Percentiles rank a stretch among this genome's conserved stretches.
These are phyloP conservation scores for Drosophila ficusphila DNA, from an alignment of 1,140 invertebrate genomes.

Conservation along the genomic window DNA sequence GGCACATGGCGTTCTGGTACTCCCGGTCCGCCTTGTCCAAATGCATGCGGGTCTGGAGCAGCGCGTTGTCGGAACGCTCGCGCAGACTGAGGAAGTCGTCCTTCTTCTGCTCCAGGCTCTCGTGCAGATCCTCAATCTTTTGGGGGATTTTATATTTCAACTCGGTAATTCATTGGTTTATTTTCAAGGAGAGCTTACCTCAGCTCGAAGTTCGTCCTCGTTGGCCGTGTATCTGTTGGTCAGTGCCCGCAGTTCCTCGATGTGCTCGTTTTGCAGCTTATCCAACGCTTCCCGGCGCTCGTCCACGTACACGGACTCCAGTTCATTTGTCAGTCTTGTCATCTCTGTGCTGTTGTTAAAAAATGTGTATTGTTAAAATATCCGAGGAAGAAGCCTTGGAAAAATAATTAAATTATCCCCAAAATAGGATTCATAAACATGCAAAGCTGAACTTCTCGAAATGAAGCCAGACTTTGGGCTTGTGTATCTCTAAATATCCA, in stretches of 20 bases:
- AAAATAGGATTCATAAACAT: too few species aligned
- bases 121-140: slow-evolving; percentile 86
- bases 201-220: slow-evolving; percentile 85
- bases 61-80: slow-evolving; percentile 73
- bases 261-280: slow-evolving; percentile 84
- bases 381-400: too few species aligned
- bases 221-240: slow-evolving; percentile 86
- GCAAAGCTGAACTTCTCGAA: too few species aligned
- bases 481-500: too few species aligned
- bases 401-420: not conserved
- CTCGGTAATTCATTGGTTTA: too few species aligned
- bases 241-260: slow-evolving; percentile 85
- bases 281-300: slow-evolving; percentile 86
- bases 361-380: too few species aligned
- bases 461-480: too few species aligned
- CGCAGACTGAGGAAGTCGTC: slow-evolving; percentile 78
- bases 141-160: slow-evolving; percentile 45
- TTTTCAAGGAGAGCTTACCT: slow-evolving; percentile 77
- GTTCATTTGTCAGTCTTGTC: slow-evolving; percentile 86
- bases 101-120: slow-evolving; percentile 86
- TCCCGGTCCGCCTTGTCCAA: slow-evolving; percentile 82
- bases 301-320: slow-evolving; percentile 86
- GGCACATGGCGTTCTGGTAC: slow-evolving; percentile 86
- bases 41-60: slow-evolving; percentile 83
- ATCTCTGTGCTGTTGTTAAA: slow-evolving; percentile 84